A percentile compares a stretch with the other conserved stretches of the same genome.
These are phyloP conservation scores for Myotis brandtii DNA, from an alignment of 2,113 vertebrate genomes.

Conservation along the genomic window DNA sequence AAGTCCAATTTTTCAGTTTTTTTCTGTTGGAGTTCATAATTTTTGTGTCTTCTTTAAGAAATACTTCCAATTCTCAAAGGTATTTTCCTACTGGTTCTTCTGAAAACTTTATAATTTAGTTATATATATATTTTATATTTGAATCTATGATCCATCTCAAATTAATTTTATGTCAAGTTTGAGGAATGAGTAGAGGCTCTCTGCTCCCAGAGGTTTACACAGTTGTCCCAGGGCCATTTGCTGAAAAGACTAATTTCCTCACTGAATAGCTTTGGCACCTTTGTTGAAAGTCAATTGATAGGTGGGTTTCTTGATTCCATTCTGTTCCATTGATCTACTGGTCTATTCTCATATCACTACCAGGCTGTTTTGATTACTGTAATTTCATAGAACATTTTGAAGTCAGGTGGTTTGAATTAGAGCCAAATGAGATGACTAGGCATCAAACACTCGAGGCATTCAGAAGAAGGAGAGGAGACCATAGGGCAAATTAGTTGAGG, in stretches of 20 bases:
- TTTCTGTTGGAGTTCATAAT: not conserved
- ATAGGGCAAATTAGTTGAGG: not conserved
- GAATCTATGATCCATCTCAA: not conserved
- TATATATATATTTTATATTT: conserved; percentile 20
- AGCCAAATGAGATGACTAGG: not conserved
- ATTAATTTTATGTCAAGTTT: not conserved
- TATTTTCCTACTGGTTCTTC: conserved; percentile 11
- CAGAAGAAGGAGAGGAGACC: not conserved
- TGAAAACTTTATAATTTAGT: not conserved
- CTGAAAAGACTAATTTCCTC: not conserved
- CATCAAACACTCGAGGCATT: not conserved
- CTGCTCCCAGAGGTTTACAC: not conserved
- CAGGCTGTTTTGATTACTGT: not conserved
- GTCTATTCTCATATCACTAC: not conserved
- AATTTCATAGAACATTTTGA: conserved; percentile 28
- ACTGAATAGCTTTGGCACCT: not conserved
- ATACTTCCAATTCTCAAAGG: not conserved
- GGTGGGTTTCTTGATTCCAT: conserved; percentile 14
- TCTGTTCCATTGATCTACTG: not conserved
- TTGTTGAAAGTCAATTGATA: not conserved
- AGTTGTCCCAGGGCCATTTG: not conserved
- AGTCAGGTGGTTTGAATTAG: not conserved
- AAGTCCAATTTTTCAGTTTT: not conserved
- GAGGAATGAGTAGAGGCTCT: not conserved
- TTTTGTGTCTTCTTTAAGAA: not conserved